Conservation (phyloP, 2,888 invertebrate species). For the Mesochorus sp. region DNA sequence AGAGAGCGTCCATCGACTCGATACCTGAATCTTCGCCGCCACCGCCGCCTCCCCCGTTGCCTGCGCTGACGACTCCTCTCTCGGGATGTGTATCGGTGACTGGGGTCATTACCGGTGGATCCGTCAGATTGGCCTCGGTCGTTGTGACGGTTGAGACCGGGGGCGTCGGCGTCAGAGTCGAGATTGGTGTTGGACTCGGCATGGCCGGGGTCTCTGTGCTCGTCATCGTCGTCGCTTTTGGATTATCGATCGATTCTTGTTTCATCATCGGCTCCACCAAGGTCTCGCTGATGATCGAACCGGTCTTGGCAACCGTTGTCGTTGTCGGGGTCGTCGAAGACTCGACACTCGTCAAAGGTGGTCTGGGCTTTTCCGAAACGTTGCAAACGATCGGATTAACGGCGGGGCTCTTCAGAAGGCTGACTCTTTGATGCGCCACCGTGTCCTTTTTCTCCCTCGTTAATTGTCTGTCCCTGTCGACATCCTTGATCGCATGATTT, state of each 20-base stretch:
- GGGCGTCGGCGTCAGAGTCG: neutral
- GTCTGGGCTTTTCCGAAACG: slow-evolving; percentile 45
- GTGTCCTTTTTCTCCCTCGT: slow-evolving; percentile 70
- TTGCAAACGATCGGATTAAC: slow-evolving; percentile 64
- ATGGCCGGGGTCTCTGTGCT: neutral
- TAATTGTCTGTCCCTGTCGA: slow-evolving; percentile 63
- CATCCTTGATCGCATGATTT: slow-evolving; percentile 72
- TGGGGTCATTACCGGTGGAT: slow-evolving; percentile 67
- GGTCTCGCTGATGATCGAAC: slow-evolving; percentile 82
- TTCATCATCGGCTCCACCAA: slow-evolving; percentile 84
- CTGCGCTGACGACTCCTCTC: no score
- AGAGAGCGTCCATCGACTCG: slow-evolving; percentile 96
- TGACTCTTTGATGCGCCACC: slow-evolving; percentile 73
- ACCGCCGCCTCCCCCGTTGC: slow-evolving; percentile 68
- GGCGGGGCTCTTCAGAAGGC: slow-evolving; percentile 76
- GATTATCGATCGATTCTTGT: slow-evolving; percentile 84
- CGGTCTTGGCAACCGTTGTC: slow-evolving; percentile 66
- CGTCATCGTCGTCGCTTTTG: slow-evolving; percentile 54
- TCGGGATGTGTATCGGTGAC: slow-evolving; percentile 71
- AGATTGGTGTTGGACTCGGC: slow-evolving; percentile 5
- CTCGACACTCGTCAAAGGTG: slow-evolving; percentile 32
- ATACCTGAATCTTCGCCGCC: slow-evolving; percentile 94
- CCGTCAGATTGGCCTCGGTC: slow-evolving; percentile 36
- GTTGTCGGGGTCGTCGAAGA: neutral
- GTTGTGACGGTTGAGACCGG: slow-evolving; percentile 15